Percentiles rank a stretch among this genome's conserved stretches.
phyloP scores from a whole-genome alignment of 2,797 vertebrate genomes.

The Numenius phaeopus region DNA sequence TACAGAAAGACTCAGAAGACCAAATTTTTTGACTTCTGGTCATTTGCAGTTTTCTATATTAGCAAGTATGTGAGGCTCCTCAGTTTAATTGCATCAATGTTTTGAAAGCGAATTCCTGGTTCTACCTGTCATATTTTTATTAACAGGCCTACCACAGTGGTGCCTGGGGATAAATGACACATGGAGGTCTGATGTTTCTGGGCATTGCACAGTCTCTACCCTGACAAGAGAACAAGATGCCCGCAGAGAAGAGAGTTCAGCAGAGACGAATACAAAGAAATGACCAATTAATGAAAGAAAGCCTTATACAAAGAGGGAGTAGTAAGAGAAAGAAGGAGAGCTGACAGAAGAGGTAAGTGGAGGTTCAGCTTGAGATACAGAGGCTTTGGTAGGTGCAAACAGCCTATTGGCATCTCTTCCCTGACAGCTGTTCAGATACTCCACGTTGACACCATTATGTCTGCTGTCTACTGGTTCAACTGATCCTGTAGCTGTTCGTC shows the following conservation, averaged over 20 bases:
- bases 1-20: not conserved
- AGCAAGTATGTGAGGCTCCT: not conserved
- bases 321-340: not conserved
- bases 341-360: not conserved
- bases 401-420: rapidly evolving
- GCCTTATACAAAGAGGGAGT: not conserved
- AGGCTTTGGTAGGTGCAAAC: not conserved
- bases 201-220: not conserved
- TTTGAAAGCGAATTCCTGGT: not conserved
- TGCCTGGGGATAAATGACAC: not conserved
- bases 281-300: not conserved
- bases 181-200: not conserved
- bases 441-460: rapidly evolving
- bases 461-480: not conserved
- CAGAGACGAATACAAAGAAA: not conserved
- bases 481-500: not conserved
- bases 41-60: not conserved
- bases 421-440: not conserved
- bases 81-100: not conserved
- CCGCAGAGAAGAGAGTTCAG: not conserved
- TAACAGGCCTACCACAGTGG: not conserved
- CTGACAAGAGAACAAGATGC: not conserved
- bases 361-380: not conserved
- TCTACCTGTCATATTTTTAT: not conserved
- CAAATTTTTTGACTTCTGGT: not conserved